Evolutionary conservation across 2,113 vertebrate genomes (phyloP).

Genomic region (Amazona guildingii): DNA sequence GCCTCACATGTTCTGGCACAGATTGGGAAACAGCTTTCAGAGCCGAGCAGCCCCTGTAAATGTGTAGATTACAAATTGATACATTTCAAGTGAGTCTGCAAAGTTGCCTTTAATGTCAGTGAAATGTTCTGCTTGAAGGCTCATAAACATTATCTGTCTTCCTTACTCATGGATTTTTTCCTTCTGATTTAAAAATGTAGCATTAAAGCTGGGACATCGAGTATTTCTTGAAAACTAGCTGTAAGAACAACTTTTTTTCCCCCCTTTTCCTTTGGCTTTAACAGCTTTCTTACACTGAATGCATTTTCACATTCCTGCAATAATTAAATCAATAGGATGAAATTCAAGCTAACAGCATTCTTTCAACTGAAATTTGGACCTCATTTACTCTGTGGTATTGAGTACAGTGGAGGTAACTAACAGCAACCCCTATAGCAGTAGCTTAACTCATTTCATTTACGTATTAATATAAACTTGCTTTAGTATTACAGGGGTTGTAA

Average conservation of each 20-base stretch:
- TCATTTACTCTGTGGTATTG: not conserved
- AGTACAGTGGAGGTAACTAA: not conserved
- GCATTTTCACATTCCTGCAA: conserved; percentile 30
- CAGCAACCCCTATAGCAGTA: conserved; percentile 6
- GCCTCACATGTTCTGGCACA: conserved; percentile 33
- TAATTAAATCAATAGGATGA: conserved; percentile 34
- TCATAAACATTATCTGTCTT: not conserved
- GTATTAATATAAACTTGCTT: not conserved
- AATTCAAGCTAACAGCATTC: conserved; percentile 8
- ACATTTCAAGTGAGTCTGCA: conserved; percentile 9
- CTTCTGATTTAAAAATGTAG: not conserved
- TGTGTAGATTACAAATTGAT: conserved; percentile 16
- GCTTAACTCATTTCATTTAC: conserved; percentile 19
- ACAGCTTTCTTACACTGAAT: conserved; percentile 23
- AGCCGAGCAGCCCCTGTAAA: conserved; percentile 33
- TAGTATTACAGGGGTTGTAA: not conserved
- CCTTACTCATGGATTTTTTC: not conserved
- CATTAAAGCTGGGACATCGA: not conserved
- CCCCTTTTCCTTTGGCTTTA: not conserved
- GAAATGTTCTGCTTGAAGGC: conserved; percentile 8
- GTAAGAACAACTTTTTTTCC: not conserved
- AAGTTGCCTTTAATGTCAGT: conserved; percentile 14
- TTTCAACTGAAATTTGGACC: conserved; percentile 4
- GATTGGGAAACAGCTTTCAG: conserved; percentile 61
- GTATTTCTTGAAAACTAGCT: not conserved